A percentile compares a stretch with the other conserved stretches of the same genome.
phyloP scores from a whole-genome alignment of 2,797 vertebrate genomes.

The Remorina albescens region DNA sequence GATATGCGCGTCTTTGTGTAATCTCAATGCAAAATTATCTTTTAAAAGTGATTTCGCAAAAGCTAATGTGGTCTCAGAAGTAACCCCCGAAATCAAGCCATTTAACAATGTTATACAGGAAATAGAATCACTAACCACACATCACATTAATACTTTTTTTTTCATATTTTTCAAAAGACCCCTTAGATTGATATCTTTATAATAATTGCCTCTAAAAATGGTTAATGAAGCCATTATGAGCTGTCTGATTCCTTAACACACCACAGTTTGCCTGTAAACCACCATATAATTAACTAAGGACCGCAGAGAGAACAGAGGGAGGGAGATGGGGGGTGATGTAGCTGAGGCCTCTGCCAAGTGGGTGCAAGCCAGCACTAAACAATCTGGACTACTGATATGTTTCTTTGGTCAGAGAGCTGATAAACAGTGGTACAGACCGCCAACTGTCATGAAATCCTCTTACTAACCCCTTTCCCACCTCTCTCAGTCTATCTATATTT shows the following conservation, averaged over 20 bases:
- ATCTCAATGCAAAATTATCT: background rate
- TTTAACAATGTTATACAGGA: background rate
- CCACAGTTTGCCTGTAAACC: slow-evolving; percentile 26
- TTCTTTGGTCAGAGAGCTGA: slow-evolving; percentile 53
- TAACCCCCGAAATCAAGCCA: background rate
- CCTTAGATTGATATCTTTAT: slow-evolving; percentile 46
- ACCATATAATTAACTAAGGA: slow-evolving; percentile 43
- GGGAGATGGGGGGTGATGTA: slow-evolving; percentile 5
- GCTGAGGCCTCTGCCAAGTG: slow-evolving; percentile 56
- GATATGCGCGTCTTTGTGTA: background rate
- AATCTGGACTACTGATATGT: slow-evolving; percentile 45
- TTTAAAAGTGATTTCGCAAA: background rate
- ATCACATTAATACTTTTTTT: background rate
- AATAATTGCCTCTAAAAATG: slow-evolving; percentile 49
- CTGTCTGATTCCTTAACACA: slow-evolving; percentile 53
- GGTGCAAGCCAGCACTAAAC: slow-evolving; percentile 57
- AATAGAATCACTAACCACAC: background rate
- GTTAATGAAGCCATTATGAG: slow-evolving; percentile 61
- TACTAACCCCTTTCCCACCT: background rate
- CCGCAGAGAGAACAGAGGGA: slow-evolving; percentile 28
- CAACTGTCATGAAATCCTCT: slow-evolving; percentile 8
- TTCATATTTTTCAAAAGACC: slow-evolving; percentile 8
- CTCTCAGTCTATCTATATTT: background rate
- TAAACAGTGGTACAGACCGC: slow-evolving; percentile 52
- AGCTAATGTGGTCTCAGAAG: slow-evolving; percentile 5